Conservation (phyloP, 2,113 vertebrate genomes). For the Pedetes capensis region DNA sequence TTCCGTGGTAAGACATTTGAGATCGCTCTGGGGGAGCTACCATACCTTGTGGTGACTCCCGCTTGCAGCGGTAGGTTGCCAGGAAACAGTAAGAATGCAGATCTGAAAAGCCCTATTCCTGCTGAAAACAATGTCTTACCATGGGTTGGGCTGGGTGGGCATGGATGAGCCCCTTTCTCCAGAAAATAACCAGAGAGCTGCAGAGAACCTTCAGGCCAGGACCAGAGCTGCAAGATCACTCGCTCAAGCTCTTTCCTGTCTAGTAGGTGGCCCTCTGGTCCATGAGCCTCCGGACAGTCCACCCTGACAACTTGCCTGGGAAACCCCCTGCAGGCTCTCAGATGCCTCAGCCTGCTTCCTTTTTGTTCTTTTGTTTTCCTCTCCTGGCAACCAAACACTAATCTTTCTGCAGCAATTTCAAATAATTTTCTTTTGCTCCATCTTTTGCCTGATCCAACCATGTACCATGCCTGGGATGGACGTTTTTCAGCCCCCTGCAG, state of each 20-base stretch:
- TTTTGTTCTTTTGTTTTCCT: not conserved
- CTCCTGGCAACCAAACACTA: too few relatives aligned
- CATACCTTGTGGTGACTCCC: fast-evolving
- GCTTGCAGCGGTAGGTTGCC: not conserved
- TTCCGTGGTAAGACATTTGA: not conserved
- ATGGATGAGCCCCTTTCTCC: not conserved
- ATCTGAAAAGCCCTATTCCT: not conserved
- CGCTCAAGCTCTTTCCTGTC: not conserved
- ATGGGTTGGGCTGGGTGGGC: fast-evolving
- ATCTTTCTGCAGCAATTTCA: not conserved
- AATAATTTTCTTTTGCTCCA: not conserved
- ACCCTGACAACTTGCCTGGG: fast-evolving
- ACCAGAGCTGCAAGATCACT: fast-evolving
- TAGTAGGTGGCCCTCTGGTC: fast-evolving
- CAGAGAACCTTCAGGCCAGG: not conserved
- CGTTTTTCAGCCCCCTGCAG: fast-evolving
- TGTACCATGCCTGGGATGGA: fast-evolving
- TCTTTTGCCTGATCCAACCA: fast-evolving
- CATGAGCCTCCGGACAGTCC: not conserved
- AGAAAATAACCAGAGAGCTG: not conserved
- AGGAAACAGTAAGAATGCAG: not conserved
- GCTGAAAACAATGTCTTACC: not conserved
- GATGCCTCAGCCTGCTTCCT: fast-evolving
- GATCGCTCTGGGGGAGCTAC: too few relatives aligned
- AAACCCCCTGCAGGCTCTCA: not conserved